Conservation (phyloP, 2,113 vertebrate species). For the Paradisaea rubra region DNA sequence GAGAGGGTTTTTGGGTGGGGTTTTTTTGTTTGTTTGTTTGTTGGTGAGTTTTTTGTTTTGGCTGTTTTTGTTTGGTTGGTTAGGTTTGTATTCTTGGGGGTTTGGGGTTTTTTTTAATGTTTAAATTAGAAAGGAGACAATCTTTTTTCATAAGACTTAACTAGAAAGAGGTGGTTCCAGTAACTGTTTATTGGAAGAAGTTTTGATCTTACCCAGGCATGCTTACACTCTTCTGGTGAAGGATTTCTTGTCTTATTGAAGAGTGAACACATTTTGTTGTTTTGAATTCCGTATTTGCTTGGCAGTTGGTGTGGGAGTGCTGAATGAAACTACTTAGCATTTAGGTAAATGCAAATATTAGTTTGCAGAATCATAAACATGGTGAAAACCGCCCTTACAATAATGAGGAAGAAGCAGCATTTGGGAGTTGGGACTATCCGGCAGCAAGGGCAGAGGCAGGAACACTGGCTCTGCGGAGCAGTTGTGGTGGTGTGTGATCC, state of each 20-base stretch:
- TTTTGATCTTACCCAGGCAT: background rate
- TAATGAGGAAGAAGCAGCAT: background rate
- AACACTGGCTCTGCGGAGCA: fast-evolving
- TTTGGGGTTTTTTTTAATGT: background rate
- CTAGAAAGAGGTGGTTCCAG: background rate
- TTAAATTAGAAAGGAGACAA: background rate
- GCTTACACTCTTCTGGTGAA: background rate
- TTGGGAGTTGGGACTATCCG: fast-evolving
- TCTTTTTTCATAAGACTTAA: background rate
- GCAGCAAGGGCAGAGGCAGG: fast-evolving
- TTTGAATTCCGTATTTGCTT: background rate
- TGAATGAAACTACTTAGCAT: background rate
- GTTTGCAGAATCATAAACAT: background rate
- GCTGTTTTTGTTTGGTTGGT: background rate
- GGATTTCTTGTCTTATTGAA: background rate
- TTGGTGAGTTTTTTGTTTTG: background rate
- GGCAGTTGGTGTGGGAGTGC: background rate
- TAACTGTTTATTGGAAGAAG: background rate
- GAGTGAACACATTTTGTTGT: background rate
- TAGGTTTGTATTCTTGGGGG: background rate
- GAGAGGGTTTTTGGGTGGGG: fast-evolving
- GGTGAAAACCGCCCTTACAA: background rate
- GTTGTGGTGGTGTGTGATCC: fast-evolving
- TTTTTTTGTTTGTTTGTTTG: background rate
- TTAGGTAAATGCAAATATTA: background rate